Percentiles rank a stretch among this genome's conserved stretches.
These are phyloP conservation scores for Diprion similis DNA, from an alignment of 1,140 invertebrate genomes.

Conservation along the genomic window DNA sequence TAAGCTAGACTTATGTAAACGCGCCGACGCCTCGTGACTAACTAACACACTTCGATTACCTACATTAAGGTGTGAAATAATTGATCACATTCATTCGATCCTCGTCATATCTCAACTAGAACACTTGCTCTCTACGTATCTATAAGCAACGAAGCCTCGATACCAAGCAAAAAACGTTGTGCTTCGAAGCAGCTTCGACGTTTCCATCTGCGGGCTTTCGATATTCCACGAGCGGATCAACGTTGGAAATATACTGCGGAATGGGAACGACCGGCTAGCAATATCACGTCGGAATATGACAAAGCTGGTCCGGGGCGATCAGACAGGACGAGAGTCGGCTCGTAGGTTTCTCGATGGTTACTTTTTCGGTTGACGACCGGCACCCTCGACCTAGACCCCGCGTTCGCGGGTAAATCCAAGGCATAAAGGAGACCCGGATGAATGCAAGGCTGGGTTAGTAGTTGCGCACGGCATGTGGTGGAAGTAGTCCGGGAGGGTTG, in stretches of 20 bases:
- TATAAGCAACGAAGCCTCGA: too few species aligned
- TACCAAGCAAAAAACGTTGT: too few species aligned
- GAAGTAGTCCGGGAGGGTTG: neutral
- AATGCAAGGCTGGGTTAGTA: neutral
- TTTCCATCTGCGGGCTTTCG: too few species aligned
- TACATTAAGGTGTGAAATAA: neutral
- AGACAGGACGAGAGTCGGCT: too few species aligned
- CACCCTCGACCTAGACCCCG: neutral
- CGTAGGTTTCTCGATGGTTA: too few species aligned
- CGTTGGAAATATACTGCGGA: neutral
- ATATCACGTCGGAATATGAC: neutral
- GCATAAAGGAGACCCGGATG: conserved; percentile 2
- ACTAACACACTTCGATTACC: neutral
- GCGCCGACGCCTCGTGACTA: neutral
- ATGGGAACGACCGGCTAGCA: neutral
- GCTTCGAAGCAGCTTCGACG: too few species aligned
- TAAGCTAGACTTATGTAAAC: too few species aligned
- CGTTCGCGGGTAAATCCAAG: neutral
- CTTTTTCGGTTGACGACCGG: neutral
- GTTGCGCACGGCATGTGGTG: neutral
- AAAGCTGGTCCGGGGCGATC: neutral
- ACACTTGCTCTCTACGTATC: too few species aligned
- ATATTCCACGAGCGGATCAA: too few species aligned
- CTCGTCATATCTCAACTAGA: too few species aligned
- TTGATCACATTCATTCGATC: too few species aligned